A percentile compares a stretch with the other conserved stretches of the same genome.
These are phyloP conservation scores for Nomia melanderi DNA, from an alignment of 1,140 invertebrate species.

Conservation along the genomic window DNA sequence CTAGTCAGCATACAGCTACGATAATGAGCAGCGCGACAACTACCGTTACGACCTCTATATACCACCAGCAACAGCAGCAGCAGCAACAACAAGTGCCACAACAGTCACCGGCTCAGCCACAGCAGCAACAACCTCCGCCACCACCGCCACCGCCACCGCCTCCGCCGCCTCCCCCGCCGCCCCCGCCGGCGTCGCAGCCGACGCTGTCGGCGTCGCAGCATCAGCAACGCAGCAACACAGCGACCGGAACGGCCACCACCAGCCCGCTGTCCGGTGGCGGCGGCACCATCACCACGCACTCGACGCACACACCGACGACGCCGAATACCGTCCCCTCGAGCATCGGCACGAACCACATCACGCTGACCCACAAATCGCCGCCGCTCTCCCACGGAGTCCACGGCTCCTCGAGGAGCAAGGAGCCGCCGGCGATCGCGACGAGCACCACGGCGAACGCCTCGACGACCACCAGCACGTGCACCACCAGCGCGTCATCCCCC, in stretches of 20 bases:
- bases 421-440: constrained; percentile 16
- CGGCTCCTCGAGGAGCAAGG: constrained; percentile 59
- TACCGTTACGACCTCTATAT: constrained; percentile 66
- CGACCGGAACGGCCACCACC: constrained; percentile 54
- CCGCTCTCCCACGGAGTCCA: constrained; percentile 55
- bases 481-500: constrained; percentile 42
- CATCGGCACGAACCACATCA: constrained; percentile 52
- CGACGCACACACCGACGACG: constrained; percentile 60
- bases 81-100: constrained; percentile 54
- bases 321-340: constrained; percentile 53
- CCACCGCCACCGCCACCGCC: constrained; percentile 15
- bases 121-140: constrained; percentile 47
- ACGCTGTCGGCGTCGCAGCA: constrained; percentile 29
- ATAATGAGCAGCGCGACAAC: constrained; percentile 67
- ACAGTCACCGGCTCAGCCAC: constrained; percentile 31
- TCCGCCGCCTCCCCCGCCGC: constrained; percentile 7
- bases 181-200: background rate
- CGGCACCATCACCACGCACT: constrained; percentile 68
- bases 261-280: constrained; percentile 52
- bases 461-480: constrained; percentile 31
- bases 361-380: constrained; percentile 58
- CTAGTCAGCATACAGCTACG: constrained; percentile 75
- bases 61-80: constrained; percentile 60
- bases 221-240: constrained; percentile 41
- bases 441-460: constrained; percentile 30